Percentiles rank a stretch among this genome's conserved stretches.
Conservation (phyloP, 2,113 vertebrate genomes). For the Mohoua ochrocephala region DNA sequence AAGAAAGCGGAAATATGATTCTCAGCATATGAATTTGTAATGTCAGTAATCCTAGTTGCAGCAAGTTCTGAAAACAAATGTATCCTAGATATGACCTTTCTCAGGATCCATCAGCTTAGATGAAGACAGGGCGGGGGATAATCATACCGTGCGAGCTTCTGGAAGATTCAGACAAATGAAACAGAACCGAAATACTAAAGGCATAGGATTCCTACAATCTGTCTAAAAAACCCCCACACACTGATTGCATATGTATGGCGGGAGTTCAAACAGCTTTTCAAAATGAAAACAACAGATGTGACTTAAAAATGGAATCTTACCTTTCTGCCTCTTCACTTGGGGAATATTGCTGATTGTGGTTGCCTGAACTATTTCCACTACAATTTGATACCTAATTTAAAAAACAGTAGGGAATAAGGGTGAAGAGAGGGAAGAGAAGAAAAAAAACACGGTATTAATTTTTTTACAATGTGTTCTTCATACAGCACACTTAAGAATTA, state of each 20-base stretch:
- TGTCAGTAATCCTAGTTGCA: not conserved
- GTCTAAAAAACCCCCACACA: not conserved
- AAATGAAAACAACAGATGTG: constrained; percentile 24
- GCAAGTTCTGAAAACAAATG: not conserved
- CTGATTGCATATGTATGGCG: not conserved
- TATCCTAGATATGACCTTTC: not conserved
- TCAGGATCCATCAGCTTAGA: not conserved
- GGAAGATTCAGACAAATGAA: not conserved
- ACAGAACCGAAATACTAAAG: not conserved
- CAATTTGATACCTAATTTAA: constrained; percentile 92
- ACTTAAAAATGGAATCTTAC: constrained; percentile 71
- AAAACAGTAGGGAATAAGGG: not conserved
- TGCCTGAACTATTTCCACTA: constrained; percentile 97
- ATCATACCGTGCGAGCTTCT: not conserved
- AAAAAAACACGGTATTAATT: not conserved
- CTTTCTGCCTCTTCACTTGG: constrained; percentile 95
- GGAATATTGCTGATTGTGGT: constrained; percentile 97
- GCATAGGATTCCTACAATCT: not conserved
- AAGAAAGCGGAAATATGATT: not conserved
- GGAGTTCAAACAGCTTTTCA: not conserved
- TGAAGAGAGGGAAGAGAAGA: not conserved
- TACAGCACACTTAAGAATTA: not conserved
- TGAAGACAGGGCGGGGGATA: not conserved
- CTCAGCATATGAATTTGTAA: not conserved
- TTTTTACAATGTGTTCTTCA: not conserved